Conservation (phyloP, 1,140 invertebrate genomes). For the Trachelipus rathkii region DNA sequence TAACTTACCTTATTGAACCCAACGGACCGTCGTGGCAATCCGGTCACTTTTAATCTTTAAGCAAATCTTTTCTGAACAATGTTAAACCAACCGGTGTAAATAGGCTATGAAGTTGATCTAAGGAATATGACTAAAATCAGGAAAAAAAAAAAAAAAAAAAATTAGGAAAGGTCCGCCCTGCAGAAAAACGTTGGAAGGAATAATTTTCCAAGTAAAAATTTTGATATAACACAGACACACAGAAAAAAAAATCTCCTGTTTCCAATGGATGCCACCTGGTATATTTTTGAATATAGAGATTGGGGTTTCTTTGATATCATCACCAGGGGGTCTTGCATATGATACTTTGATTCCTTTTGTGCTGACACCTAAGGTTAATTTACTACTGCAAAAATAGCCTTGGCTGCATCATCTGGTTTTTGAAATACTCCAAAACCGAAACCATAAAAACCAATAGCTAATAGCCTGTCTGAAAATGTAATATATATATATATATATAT, state of each 20-base stretch:
- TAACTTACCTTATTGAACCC: conserved; percentile 85
- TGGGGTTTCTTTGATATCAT: conserved; percentile 91
- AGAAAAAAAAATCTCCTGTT: too few relatives aligned
- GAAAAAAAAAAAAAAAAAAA: conserved; percentile 3
- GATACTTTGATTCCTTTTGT: conserved; percentile 85
- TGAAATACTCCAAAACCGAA: conserved; percentile 93
- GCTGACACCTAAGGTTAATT: conserved; percentile 81
- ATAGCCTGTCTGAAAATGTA: conserved; percentile 79
- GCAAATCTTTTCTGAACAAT: conserved; percentile 86
- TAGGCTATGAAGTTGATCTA: conserved; percentile 63
- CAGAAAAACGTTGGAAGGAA: too few relatives aligned
- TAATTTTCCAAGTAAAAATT: too few relatives aligned
- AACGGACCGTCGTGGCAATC: conserved; percentile 76
- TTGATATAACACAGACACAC: too few relatives aligned
- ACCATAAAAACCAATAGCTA: too few relatives aligned
- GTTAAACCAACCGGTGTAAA: conserved; percentile 79
- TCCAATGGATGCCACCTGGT: conserved; percentile 59
- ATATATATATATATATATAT: conserved; percentile 16
- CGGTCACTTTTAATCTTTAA: conserved; percentile 81
- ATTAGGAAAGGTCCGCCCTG: too few relatives aligned
- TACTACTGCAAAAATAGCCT: conserved; percentile 79
- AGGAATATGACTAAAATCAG: conserved; percentile 39
- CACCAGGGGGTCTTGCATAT: conserved; percentile 81
- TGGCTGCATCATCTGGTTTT: conserved; percentile 73
- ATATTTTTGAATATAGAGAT: conserved; percentile 88